Conservation (phyloP, 2,113 vertebrate genomes). For the Sterrhoptilus dennistouni region DNA sequence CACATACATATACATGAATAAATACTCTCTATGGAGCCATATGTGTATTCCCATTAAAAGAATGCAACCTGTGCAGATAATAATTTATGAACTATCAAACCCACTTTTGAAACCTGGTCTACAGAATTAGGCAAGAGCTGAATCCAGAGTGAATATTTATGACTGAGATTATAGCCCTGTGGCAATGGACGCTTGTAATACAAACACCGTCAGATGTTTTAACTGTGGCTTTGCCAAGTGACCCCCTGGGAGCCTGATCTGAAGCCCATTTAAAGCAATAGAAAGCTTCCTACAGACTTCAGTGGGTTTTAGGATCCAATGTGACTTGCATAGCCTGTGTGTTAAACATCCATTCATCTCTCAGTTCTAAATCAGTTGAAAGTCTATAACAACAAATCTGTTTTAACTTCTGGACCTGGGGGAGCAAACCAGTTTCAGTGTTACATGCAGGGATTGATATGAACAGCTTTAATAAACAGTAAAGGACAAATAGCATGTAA, state of each 20-base stretch:
- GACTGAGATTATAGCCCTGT: not conserved
- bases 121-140: not conserved
- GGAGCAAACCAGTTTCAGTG: not conserved
- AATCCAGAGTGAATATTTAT: not conserved
- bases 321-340: not conserved
- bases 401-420: conserved; percentile 18
- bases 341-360: conserved; percentile 32
- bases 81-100: not conserved
- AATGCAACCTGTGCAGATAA: not conserved
- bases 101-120: not conserved
- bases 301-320: not conserved
- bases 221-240: not conserved
- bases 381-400: not conserved
- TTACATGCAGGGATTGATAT: not conserved
- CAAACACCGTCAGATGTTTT: conserved; percentile 1
- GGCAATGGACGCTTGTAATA: not conserved
- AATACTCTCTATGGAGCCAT: not conserved
- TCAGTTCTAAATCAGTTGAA: conserved; percentile 13
- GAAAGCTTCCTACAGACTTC: not conserved
- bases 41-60: not conserved
- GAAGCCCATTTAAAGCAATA: not conserved
- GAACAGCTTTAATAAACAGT: conserved; percentile 26
- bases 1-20: not conserved
- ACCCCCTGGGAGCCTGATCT: not conserved
- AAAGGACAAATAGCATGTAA: not conserved